These are phyloP conservation scores for Spinibarbus caldwelli DNA, from an alignment of 2,797 vertebrate genomes.

Conservation along the genomic window DNA sequence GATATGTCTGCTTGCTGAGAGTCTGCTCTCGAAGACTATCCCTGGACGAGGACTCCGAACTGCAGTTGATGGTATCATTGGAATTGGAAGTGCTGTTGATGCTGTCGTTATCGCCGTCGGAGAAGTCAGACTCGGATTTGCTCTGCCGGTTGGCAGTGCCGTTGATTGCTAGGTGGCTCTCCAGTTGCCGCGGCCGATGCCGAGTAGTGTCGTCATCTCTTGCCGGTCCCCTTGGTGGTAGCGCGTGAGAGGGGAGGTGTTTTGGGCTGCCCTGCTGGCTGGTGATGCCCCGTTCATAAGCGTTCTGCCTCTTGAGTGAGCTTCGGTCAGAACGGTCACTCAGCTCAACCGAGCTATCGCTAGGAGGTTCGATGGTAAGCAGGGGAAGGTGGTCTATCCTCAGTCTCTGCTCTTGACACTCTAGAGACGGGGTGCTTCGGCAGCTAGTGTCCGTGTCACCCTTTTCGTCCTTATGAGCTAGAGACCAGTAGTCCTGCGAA, in stretches of 20 bases:
- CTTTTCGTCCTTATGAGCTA: slow-evolving; percentile 90
- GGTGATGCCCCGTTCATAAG: slow-evolving; percentile 79
- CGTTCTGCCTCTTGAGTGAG: slow-evolving; percentile 87
- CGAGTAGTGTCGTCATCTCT: slow-evolving; percentile 85
- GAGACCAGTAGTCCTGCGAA: slow-evolving; percentile 93
- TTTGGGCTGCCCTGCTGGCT: slow-evolving; percentile 92
- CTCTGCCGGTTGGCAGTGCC: slow-evolving; percentile 92
- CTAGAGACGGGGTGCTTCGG: slow-evolving; percentile 90
- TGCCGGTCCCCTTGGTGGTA: slow-evolving; percentile 81
- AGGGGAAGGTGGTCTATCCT: slow-evolving; percentile 89
- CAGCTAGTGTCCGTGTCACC: slow-evolving; percentile 92
- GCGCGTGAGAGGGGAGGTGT: slow-evolving; percentile 77
- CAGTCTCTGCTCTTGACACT: slow-evolving; percentile 88
- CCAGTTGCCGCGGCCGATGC: slow-evolving; percentile 83
- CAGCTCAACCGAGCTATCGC: slow-evolving; percentile 94
- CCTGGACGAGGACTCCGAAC: slow-evolving; percentile 94
- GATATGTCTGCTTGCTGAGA: slow-evolving; percentile 96
- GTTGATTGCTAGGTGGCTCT: slow-evolving; percentile 92
- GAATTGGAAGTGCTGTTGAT: slow-evolving; percentile 98
- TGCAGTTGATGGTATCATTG: slow-evolving; percentile 97
- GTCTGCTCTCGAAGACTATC: slow-evolving; percentile 96
- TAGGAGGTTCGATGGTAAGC: slow-evolving; percentile 93
- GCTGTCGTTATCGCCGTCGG: slow-evolving; percentile 96
- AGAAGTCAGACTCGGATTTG: slow-evolving; percentile 97
- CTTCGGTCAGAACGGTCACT: slow-evolving; percentile 93